Percentiles rank a stretch among this genome's conserved stretches.
Conservation (phyloP, 2,113 vertebrate species). For the Crotalus viridis region DNA sequence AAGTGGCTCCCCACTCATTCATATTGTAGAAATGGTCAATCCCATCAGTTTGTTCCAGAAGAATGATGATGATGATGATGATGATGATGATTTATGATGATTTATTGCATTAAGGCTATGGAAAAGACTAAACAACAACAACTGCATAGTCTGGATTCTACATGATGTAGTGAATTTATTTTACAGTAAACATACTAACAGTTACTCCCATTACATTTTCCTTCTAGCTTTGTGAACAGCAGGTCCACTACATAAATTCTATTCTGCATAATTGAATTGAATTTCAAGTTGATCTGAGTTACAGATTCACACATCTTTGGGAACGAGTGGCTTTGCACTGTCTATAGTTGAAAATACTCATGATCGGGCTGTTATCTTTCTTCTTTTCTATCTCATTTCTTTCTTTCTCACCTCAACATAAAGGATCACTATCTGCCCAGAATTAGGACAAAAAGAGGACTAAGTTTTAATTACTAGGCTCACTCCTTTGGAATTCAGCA, state of each 20-base stretch:
- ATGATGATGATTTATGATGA: neutral
- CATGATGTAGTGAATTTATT: neutral
- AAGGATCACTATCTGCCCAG: neutral
- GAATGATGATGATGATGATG: too few species aligned
- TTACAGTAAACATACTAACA: neutral
- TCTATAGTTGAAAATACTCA: neutral
- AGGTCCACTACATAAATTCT: neutral
- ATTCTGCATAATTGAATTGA: neutral
- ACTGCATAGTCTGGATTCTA: neutral
- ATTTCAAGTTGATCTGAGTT: neutral
- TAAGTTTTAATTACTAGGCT: too few species aligned
- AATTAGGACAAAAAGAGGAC: too few species aligned
- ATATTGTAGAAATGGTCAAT: neutral
- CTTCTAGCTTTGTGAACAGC: neutral
- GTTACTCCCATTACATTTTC: neutral
- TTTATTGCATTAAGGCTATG: neutral
- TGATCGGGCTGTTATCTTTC: neutral
- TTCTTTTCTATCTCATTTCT: neutral
- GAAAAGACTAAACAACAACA: neutral
- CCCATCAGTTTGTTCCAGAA: neutral
- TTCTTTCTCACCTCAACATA: neutral
- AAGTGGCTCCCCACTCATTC: neutral
- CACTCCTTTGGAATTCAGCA: neutral
- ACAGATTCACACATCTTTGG: neutral
- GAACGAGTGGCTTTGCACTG: neutral